Evolutionary conservation across 2,797 vertebrate species (phyloP), one percentile per base, ranked within the genome.

Genomic region (Cephalopachus bancanus): DNA sequence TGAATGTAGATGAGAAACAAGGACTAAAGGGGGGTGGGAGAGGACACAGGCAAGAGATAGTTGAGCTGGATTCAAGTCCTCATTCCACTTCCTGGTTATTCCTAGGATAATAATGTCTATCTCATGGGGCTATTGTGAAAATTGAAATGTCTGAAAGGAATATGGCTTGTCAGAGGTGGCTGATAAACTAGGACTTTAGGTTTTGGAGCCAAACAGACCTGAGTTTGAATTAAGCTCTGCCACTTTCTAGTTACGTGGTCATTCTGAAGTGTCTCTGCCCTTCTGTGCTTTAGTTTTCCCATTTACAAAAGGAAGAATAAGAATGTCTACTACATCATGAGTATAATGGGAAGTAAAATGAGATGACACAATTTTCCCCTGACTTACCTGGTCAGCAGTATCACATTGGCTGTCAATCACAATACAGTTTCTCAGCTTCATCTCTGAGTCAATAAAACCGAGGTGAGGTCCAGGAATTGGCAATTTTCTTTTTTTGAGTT

Each of bases 401-500:
- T 71, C 30, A 30, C 28, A 44, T 49, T 57, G 44, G 33, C 7
- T 95, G 8, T 83, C 75, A 19, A 71, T 84, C 59, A 94, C 83
- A 83, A 83, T 26, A n/a, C 33, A 76, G 49, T 51, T 67, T 95
- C 91, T 93, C 62, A 78, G 65, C 16, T 75, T 72, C 67, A 64
- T 64, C 65, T 94, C 55, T 14, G 55, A 57, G 49, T 92, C 33
- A 83, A 12, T 75, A 74, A 83, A 91, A 33, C 20, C 5, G 62
- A 83, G 28, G 1, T 30, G n/a, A 33, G 62, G 33, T 62, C 44
- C 3, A 55, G 83, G 76, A 87, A 83, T 67, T 19, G 20, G 11
- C 57, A 24, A 76, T 67, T 64, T 44, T 44, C 6, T 44, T 44
- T 44, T 44, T 44, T 44, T 44, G 44, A 44, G 44, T 44, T 44